phyloP scores from a whole-genome alignment of 2,113 vertebrate genomes.

The Grammomys surdaster region DNA sequence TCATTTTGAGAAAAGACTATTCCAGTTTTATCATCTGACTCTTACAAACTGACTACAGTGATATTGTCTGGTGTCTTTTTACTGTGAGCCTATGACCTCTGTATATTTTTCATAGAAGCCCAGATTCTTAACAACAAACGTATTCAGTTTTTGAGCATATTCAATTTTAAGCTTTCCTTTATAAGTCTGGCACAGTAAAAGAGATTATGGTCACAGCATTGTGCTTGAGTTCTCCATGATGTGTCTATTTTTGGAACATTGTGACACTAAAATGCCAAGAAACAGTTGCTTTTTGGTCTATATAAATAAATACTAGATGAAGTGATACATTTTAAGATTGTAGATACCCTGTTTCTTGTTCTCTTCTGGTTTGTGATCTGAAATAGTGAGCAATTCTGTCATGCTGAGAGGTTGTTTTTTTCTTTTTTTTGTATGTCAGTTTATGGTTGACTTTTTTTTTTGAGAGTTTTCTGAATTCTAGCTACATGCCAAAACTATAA shows the following conservation, averaged over 20 bases:
- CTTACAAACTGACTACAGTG: neutral
- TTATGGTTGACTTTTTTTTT: neutral
- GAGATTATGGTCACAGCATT: neutral
- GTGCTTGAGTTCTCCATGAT: neutral
- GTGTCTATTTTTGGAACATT: constrained; percentile 51
- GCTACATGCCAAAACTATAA: neutral
- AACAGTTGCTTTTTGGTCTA: constrained; percentile 36
- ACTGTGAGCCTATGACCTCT: constrained; percentile 3
- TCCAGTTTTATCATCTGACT: constrained; percentile 12
- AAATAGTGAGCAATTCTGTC: neutral
- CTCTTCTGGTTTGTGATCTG: neutral
- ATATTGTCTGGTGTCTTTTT: neutral
- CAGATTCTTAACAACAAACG: constrained; percentile 41
- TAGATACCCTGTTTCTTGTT: neutral
- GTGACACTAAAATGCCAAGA: constrained; percentile 48
- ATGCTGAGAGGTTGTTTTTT: neutral
- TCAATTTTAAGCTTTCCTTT: constrained; percentile 61
- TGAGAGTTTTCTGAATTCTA: neutral
- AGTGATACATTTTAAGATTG: constrained; percentile 46
- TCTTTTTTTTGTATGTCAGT: neutral
- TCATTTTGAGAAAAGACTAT: constrained; percentile 24
- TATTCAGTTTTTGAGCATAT: constrained; percentile 31
- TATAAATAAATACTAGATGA: constrained; percentile 57
- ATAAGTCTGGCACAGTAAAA: neutral
- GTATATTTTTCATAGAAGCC: constrained; percentile 19